Base-by-base conservation (phyloP, 2,888 invertebrate species). In the Hedya salicella region DNA sequence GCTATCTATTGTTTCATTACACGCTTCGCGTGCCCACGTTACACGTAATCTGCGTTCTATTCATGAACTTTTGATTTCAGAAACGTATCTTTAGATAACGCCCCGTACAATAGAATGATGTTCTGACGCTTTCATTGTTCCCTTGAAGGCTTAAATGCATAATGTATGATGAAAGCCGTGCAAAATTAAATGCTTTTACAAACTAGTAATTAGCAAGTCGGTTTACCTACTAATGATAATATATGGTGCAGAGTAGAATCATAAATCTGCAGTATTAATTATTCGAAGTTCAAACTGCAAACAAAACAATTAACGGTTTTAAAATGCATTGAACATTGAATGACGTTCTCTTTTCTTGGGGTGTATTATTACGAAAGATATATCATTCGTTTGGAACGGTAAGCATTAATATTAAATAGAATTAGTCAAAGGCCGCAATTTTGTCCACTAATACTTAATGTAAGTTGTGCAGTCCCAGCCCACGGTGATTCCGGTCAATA, bases 31-130 rank as follows among this genome's bases (percentile, higher is more conserved):
- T 88, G 89, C 76, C 76, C 73, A 75, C 78, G 75, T 77, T 77
- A 79, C 79, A 75, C 81, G 76, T 78, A 79, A 79, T 81, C 74
- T 75, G 76, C 79, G 78, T 78, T 82, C 77, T 78, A 82, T 84
- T 88, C 83, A 87, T 83, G 78, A 77, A 77, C 70, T 76, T 80
- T 78, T 87, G 80, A 79, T 89, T 89, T 73, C 85, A 87, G 87
- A 83, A 88, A 88, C 67, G 74, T 70, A 67, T 68, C 68, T 53
- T 69, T 68, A 73, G 75, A 75, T 74, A 72, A 71, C 69, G 71
- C 71, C 25, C 25, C 21, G 59, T 46, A 65, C 53, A 66, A 66
- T 66, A 21, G 60, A 66, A 54, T 66, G 60, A 66, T 66, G 60
- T 66, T 60, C 66, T 54, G 66, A 54, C 54, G 53, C 50, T 42